These are phyloP conservation scores for Megaptera novaeangliae DNA, from an alignment of 2,113 vertebrate genomes.

Conservation along the genomic window DNA sequence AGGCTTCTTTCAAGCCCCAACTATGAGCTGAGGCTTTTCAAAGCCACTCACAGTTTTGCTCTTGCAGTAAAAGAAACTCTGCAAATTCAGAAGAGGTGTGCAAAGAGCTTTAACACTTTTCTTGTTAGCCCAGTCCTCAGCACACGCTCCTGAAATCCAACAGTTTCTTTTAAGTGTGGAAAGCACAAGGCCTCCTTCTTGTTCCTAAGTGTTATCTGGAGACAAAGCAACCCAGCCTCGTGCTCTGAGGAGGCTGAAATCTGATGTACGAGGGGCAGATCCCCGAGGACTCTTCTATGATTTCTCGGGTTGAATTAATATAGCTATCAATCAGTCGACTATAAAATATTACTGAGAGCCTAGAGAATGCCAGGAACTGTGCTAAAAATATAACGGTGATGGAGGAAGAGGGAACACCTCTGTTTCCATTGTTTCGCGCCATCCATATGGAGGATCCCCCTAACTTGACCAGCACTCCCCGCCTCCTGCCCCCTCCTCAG, in stretches of 20 bases:
- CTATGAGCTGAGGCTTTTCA: neutral
- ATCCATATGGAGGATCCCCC: neutral
- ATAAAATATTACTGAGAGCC: neutral
- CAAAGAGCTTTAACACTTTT: neutral
- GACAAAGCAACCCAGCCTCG: neutral
- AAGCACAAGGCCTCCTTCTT: neutral
- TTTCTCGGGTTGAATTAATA: neutral
- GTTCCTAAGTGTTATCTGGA: neutral
- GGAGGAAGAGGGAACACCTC: neutral
- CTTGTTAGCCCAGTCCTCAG: neutral
- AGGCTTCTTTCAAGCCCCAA: neutral
- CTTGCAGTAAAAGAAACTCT: neutral
- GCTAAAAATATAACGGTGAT: neutral
- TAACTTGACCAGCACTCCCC: neutral
- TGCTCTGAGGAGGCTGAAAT: neutral
- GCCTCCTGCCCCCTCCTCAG: neutral
- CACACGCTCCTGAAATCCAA: neutral
- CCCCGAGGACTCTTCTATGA: neutral
- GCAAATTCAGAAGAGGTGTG: neutral
- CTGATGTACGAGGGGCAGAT: no score
- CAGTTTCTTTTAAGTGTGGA: neutral
- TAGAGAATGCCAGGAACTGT: neutral
- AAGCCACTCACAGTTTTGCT: neutral
- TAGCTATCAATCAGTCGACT: neutral
- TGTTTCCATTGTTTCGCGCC: accelerated